phyloP scores from a whole-genome alignment of 1,140 invertebrate species.

The Aporrectodea caliginosa region DNA sequence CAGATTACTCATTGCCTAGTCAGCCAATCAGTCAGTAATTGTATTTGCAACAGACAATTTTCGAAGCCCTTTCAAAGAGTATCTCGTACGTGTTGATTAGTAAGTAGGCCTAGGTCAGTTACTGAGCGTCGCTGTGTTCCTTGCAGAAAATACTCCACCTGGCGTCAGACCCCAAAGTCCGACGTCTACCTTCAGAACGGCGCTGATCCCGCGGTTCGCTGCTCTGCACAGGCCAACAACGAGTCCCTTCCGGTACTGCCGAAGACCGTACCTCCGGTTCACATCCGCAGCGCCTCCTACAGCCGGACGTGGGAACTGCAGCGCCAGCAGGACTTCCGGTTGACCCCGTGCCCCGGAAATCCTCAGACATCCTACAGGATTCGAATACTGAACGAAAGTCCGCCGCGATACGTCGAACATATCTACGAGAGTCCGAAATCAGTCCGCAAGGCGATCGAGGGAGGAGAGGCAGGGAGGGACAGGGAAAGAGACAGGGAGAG shows the following conservation, averaged over 20 bases:
- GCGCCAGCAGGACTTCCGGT: background rate
- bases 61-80: no score
- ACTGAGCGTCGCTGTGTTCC: no score
- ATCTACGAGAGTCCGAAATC: slow-evolving; percentile 26
- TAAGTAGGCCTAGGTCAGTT: no score
- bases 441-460: slow-evolving; percentile 11
- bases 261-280: background rate
- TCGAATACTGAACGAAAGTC: background rate
- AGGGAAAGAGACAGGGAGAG: background rate
- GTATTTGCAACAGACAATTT: no score
- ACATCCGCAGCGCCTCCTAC: background rate
- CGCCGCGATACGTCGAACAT: slow-evolving; percentile 11
- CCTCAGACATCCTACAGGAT: background rate
- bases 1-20: no score
- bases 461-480: background rate
- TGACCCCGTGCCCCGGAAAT: background rate
- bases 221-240: background rate
- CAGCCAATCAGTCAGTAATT: no score
- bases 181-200: background rate
- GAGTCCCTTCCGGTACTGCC: background rate
- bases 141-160: background rate
- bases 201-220: background rate
- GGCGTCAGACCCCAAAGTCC: background rate
- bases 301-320: background rate
- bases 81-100: no score